phyloP scores from a whole-genome alignment of 1,140 invertebrate genomes.

The Mactra quadrangularis region DNA sequence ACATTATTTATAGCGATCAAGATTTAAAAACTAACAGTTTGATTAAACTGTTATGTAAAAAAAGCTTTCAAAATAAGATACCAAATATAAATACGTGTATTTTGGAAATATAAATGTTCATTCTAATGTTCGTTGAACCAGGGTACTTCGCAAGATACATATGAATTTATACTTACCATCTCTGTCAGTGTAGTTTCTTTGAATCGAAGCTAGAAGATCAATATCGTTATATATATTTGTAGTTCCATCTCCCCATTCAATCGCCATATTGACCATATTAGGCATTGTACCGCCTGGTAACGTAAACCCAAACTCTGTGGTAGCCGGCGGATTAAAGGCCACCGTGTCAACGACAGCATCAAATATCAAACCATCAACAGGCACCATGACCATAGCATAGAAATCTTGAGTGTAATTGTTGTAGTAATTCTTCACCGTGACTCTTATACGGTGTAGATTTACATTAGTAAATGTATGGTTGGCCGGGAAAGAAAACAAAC shows the following conservation, averaged over 20 bases:
- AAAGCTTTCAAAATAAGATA: no score
- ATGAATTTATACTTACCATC: slow-evolving; percentile 44
- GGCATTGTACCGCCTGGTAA: background rate
- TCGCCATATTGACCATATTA: background rate
- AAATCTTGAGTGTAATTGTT: background rate
- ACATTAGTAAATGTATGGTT: background rate
- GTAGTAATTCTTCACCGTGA: slow-evolving; percentile 16
- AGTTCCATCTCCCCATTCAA: slow-evolving; percentile 39
- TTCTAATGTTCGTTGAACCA: no score
- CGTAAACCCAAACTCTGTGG: slow-evolving; percentile 21
- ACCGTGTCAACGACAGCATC: background rate
- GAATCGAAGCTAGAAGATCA: background rate
- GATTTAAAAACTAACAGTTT: no score
- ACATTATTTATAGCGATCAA: no score
- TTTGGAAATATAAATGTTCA: no score
- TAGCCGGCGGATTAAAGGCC: slow-evolving; percentile 29
- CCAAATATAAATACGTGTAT: no score
- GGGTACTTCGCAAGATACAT: no score
- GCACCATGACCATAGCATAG: slow-evolving; percentile 19
- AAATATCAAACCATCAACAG: background rate
- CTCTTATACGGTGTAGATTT: background rate
- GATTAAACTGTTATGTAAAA: no score
- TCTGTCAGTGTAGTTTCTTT: slow-evolving; percentile 5
- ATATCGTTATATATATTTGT: background rate
- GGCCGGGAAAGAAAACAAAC: background rate